phyloP scores from a whole-genome alignment of 2,888 invertebrate genomes.

The Tachina grossa region DNA sequence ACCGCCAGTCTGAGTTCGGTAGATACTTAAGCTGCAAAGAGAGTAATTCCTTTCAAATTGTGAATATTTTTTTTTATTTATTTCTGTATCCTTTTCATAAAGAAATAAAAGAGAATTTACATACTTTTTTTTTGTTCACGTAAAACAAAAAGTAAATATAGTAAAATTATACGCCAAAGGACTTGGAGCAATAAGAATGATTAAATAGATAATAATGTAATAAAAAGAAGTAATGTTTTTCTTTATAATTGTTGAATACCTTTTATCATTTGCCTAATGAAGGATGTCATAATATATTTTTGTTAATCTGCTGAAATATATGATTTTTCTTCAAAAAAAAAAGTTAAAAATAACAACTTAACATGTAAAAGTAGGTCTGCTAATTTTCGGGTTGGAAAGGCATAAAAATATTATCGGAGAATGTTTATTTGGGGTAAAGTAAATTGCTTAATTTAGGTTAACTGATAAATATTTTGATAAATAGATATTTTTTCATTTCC shows the following conservation, averaged over 20 bases:
- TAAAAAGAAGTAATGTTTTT: constrained; percentile 14
- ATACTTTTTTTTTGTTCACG: constrained; percentile 3
- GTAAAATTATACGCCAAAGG: constrained; percentile 1
- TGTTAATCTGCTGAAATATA: constrained; percentile 13
- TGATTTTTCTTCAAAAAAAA: background rate
- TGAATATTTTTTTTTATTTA: constrained; percentile 33
- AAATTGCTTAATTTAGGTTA: no score
- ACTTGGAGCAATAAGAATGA: constrained; percentile 35
- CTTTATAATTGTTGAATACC: constrained; percentile 2
- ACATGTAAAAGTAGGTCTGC: background rate
- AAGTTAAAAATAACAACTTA: background rate
- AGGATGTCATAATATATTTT: constrained; percentile 12
- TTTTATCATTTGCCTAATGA: constrained; percentile 5
- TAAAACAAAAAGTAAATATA: background rate
- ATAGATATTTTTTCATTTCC: no score
- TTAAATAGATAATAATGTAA: constrained; percentile 25
- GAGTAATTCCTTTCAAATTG: constrained; percentile 31
- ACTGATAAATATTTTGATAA: no score
- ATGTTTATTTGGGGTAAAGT: no score
- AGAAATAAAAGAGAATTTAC: constrained; percentile 36
- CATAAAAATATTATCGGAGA: no score
- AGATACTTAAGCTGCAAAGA: background rate
- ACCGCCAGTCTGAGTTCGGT: background rate
- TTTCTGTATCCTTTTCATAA: constrained; percentile 36
- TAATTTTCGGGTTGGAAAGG: background rate